Evolutionary conservation across 2,888 invertebrate genomes (phyloP), one percentile per base, ranked within the genome.

Genomic region (Thera obeliscata): DNA sequence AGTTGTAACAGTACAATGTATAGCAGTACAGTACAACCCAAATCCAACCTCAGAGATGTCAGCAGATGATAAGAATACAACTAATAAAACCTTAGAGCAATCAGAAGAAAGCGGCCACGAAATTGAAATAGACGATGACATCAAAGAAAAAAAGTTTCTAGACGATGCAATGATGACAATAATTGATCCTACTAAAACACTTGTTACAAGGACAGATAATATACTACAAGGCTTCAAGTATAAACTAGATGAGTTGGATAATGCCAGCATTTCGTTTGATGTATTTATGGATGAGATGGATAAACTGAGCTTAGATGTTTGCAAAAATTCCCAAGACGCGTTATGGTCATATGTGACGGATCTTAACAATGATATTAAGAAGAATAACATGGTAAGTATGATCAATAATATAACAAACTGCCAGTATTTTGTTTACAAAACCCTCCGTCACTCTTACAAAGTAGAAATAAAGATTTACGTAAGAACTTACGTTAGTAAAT

Each of bases 271-370:
- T 7, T 87, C 86, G 33, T 68, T 92, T n/a, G 87, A 90, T 33
- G 67, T 74, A 1, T 93, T 92, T 73, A 89, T 93, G 85, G 84
- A 88, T 1, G 87, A 87, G 76, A 91, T 93, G 91, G 93, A 93
- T 74, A 87, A 87, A 65, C 74, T 93, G 64, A 93, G 90, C 78
- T 84, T 90, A 64, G 90, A 90, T 71, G 83, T 91, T 50, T 93
- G 93, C 74, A 91, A 90, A 82, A 87, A 86, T 38, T 92, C 93
- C 11, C 92, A 92, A 75, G 83, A 88, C 64, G 88, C 91, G 2
- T 75, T 93, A 48, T 93, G 93, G 93, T 85, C 88, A 1, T 93
- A 91, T 57, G 91, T 93, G 2, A 90, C 88, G 8, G 89, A 93
- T 78, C 89, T 89, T 49, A 89, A 82, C 65, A 88, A 87, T 71